phyloP scores from a whole-genome alignment of 2,113 vertebrate genomes.

The Plestiodon gilberti region DNA sequence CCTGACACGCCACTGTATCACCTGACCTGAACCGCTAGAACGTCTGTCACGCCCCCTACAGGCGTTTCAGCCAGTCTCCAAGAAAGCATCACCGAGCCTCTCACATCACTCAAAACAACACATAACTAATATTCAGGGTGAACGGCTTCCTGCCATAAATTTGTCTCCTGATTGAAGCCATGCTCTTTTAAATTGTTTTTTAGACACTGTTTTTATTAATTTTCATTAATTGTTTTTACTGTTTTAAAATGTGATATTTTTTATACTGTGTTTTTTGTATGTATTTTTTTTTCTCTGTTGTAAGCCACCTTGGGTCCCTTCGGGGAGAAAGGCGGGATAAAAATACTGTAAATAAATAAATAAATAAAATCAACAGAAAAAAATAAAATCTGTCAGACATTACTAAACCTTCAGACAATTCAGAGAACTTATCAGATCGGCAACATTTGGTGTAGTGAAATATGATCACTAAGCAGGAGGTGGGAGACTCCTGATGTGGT shows the following conservation, averaged over 20 bases:
- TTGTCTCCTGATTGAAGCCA: too few species aligned
- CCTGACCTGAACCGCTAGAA: constrained; percentile 33
- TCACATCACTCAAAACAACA: not conserved
- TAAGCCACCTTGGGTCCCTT: too few species aligned
- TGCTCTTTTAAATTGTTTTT: too few species aligned
- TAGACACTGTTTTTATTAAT: too few species aligned
- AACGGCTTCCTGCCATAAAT: not conserved
- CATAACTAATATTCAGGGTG: not conserved
- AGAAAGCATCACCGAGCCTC: not conserved
- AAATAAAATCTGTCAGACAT: not conserved
- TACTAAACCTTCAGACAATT: not conserved
- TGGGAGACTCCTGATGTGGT: too few species aligned
- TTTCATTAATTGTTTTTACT: too few species aligned
- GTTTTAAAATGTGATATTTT: too few species aligned
- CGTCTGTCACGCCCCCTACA: constrained; percentile 21
- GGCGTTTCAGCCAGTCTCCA: not conserved
- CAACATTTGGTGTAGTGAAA: not conserved
- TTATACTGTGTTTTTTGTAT: too few species aligned
- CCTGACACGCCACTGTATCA: constrained; percentile 1
- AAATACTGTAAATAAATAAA: too few species aligned
- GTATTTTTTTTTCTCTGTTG: too few species aligned
- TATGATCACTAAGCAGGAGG: rapidly evolving
- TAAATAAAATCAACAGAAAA: too few species aligned
- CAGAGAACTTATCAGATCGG: constrained; percentile 5
- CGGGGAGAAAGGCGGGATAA: too few species aligned